phyloP scores from a whole-genome alignment of 2,888 invertebrate genomes.

The Lagria hirta region DNA sequence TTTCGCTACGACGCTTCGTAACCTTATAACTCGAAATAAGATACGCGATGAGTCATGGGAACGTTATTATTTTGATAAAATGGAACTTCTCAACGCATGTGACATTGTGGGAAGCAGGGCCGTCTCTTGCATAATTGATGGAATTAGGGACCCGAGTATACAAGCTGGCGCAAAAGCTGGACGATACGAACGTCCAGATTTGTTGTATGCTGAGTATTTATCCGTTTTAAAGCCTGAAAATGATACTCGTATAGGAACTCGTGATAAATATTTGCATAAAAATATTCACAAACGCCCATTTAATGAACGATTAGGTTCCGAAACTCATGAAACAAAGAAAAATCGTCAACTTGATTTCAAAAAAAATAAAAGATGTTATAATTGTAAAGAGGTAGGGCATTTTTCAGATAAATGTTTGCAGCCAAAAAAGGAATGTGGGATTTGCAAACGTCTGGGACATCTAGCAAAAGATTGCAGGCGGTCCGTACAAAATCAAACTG shows the following conservation, averaged over 20 bases:
- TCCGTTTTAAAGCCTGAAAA: not conserved
- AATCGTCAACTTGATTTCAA: too few species aligned
- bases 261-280: too few species aligned
- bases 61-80: not conserved
- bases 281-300: too few species aligned
- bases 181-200: constrained; percentile 14
- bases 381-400: constrained; percentile 23
- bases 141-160: constrained; percentile 14
- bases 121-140: constrained; percentile 28
- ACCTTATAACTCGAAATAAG: too few species aligned
- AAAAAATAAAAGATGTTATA: too few species aligned
- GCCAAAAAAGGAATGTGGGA: constrained; percentile 16
- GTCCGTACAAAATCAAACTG: too few species aligned
- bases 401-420: constrained; percentile 18
- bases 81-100: constrained; percentile 14
- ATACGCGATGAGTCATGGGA: too few species aligned
- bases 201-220: constrained; percentile 15
- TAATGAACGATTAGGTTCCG: too few species aligned
- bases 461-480: not conserved
- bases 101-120: constrained; percentile 21
- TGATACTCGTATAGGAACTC: not conserved
- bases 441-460: constrained; percentile 26
- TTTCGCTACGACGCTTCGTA: too few species aligned
- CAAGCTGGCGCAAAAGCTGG: constrained; percentile 23
- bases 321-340: too few species aligned